Evolutionary conservation across 2,113 vertebrate genomes (phyloP).

Genomic region (Lagopus muta): DNA sequence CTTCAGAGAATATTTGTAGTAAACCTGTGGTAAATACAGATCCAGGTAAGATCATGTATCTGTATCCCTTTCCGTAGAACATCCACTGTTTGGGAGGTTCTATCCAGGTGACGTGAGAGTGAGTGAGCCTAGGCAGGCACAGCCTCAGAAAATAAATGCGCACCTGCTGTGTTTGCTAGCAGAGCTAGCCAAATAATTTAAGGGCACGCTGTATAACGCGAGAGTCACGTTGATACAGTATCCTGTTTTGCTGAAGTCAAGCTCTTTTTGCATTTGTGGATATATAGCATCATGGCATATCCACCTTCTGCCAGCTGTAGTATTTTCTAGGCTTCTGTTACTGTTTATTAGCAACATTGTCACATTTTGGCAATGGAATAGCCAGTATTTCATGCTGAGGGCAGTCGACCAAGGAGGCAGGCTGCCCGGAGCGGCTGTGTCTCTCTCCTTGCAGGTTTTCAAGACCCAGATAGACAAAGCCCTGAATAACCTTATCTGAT

Average conservation of each 20-base stretch:
- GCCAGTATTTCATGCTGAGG: neutral
- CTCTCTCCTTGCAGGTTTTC: neutral
- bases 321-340: neutral
- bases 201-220: neutral
- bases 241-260: neutral
- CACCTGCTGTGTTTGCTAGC: neutral
- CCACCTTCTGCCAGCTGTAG: neutral
- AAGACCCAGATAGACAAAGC: neutral
- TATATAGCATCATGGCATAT: neutral
- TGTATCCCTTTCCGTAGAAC: neutral
- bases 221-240: neutral
- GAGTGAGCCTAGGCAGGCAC: neutral
- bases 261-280: neutral
- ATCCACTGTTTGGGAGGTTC: neutral
- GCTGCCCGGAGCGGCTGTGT: neutral
- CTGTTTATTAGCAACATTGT: neutral
- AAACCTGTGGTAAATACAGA: conserved; percentile 90
- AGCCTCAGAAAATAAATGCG: neutral
- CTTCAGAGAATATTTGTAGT: conserved; percentile 73
- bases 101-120: neutral
- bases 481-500: neutral
- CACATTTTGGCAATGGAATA: neutral
- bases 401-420: neutral
- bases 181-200: neutral
- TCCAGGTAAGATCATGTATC: conserved; percentile 81